Conservation (phyloP, 1,140 invertebrate species). For the Pseudomyrmex pallidus region DNA sequence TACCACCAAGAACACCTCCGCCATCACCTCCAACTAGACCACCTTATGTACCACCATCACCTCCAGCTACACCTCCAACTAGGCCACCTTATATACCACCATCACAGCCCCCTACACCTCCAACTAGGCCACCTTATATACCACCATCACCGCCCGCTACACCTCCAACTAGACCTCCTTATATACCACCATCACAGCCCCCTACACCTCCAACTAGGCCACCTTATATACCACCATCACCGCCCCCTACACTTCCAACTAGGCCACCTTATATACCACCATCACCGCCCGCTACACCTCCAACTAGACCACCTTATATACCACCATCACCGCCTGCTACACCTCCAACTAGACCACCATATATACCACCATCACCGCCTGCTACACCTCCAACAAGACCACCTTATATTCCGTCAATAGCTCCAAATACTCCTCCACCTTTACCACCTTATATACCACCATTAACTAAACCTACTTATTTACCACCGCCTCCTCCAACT, state of each 20-base stretch:
- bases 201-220: constrained; percentile 34
- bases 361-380: constrained; percentile 30
- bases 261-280: constrained; percentile 5
- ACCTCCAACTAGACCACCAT: constrained; percentile 39
- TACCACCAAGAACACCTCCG: constrained; percentile 36
- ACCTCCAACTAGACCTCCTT: constrained; percentile 33
- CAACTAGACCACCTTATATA: constrained; percentile 40
- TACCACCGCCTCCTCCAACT: constrained; percentile 37
- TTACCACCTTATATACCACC: constrained; percentile 16
- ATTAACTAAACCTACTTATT: no score
- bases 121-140: constrained; percentile 41
- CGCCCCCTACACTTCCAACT: neutral
- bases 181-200: constrained; percentile 32
- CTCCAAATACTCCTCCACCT: neutral
- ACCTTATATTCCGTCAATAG: constrained; percentile 49
- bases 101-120: constrained; percentile 12
- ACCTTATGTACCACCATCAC: constrained; percentile 5
- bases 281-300: constrained; percentile 28
- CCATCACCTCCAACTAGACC: constrained; percentile 39
- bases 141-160: constrained; percentile 32
- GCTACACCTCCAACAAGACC: constrained; percentile 55
- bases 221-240: constrained; percentile 39
- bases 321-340: constrained; percentile 46
- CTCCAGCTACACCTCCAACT: constrained; percentile 16
- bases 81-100: constrained; percentile 29